These are phyloP conservation scores for Cyclura pinguis DNA, from an alignment of 2,797 vertebrate genomes.

Conservation along the genomic window DNA sequence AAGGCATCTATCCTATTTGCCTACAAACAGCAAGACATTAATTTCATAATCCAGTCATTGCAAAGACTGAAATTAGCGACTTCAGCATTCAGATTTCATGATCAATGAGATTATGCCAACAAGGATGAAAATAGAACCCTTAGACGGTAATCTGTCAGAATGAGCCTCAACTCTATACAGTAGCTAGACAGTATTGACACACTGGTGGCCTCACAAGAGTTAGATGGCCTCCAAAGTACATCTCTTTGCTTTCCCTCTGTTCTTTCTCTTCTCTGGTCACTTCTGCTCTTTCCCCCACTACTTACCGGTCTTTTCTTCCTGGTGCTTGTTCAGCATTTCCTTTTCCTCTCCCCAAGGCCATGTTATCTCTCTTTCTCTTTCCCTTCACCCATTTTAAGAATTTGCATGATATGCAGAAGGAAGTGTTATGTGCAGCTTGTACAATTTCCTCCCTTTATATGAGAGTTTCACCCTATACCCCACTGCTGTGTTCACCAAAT, in stretches of 20 bases:
- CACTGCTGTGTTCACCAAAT: too few relatives aligned
- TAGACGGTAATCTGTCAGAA: not conserved
- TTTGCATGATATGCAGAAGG: not conserved
- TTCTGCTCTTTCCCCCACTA: not conserved
- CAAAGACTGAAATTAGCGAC: conserved; percentile 8
- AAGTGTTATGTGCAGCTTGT: not conserved
- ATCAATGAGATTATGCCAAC: not conserved
- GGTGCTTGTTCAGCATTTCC: not conserved
- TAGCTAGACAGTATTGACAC: not conserved
- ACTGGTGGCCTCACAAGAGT: not conserved
- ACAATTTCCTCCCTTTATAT: too few relatives aligned
- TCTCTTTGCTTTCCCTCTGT: too few relatives aligned
- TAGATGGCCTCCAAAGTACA: not conserved
- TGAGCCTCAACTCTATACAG: not conserved
- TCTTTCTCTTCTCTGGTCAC: not conserved
- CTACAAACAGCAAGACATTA: not conserved
- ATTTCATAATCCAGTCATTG: conserved; percentile 18
- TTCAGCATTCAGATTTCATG: not conserved
- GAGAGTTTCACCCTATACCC: too few relatives aligned
- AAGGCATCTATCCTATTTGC: not conserved
- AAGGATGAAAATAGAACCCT: not conserved
- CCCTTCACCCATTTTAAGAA: not conserved
- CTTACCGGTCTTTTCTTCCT: not conserved
- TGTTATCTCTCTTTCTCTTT: not conserved
- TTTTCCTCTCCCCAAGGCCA: not conserved